Evolutionary conservation across 2,113 vertebrate genomes (phyloP), one percentile per base, ranked within the genome.

Genomic region (Hippoglossus stenolepis): DNA sequence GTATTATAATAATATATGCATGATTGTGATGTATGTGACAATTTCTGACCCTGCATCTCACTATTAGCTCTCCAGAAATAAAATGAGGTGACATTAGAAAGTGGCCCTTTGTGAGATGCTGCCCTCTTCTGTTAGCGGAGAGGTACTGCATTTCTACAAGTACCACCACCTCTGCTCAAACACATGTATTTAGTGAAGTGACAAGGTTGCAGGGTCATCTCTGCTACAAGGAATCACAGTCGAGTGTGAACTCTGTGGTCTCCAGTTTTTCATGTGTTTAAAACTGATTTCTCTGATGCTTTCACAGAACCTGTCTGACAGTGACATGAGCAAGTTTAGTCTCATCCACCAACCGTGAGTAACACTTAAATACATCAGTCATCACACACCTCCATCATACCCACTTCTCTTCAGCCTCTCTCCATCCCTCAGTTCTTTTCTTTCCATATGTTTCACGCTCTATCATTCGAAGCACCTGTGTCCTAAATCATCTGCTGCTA

Each of bases 321-420:
- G 71, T 56, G 95, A 96, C 49, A 84, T 95, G 84, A 94, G 91
- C 88, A 93, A 26, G 86, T 97, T 96, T 87, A 95, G 91, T 87
- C 82, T 93, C 84, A 85, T 95, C 76, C 90, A 96, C 40, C 95
- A 91, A 62, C 94, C 84, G 96, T 97, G 90, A 96, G 96, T 96
- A 68, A 68, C 20, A 67, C 21, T 10, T 26, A 40, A 1, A 23
- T 47, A 21, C 15, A 8, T 0, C 20, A 60, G 21, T 70, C 61
- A 23, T 63, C 57, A 59, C 6, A 64, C 45, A 12, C 28, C 14
- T 60, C 18, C 28, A 14, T 77, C 24, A 28, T 23, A 26, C 6
- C 31, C 47, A 56, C 21, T 11, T 53, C 11, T 31, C 15, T 31
- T 47, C 26, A n/a, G 8, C 14, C 38, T 2, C 1, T 35, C 45